phyloP scores from a whole-genome alignment of 2,113 vertebrate species.

The Melospiza georgiana region DNA sequence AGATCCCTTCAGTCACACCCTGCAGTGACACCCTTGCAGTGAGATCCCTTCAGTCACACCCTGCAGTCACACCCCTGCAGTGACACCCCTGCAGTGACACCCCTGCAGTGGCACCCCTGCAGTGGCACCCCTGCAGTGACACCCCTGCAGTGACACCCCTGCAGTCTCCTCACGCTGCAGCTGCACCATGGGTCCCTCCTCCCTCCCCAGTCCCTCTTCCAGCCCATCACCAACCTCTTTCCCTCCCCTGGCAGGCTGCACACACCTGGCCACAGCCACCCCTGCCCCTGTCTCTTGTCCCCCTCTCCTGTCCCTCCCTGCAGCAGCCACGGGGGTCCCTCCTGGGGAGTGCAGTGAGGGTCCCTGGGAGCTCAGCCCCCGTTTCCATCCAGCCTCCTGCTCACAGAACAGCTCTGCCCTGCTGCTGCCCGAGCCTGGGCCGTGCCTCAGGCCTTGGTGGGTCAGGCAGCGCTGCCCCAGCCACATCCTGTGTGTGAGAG shows the following conservation, averaged over 20 bases:
- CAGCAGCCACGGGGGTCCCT: not conserved
- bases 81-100: no score
- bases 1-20: no score
- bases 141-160: not conserved
- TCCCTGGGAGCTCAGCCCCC: not conserved
- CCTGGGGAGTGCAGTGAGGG: rapidly evolving
- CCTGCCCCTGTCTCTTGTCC: rapidly evolving
- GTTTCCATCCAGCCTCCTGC: not conserved
- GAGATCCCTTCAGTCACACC: no score
- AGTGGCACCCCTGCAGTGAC: not conserved
- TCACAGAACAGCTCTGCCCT: rapidly evolving
- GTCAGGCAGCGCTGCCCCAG: not conserved
- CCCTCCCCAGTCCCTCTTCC: rapidly evolving
- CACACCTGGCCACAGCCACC: not conserved
- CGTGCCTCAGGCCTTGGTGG: rapidly evolving
- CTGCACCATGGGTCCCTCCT: not conserved
- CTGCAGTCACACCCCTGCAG: no score
- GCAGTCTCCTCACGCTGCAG: rapidly evolving
- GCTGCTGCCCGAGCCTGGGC: not conserved
- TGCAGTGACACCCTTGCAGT: no score
- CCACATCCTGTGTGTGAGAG: rapidly evolving
- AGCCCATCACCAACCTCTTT: not conserved
- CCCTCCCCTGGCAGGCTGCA: not conserved
- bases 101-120: no score
- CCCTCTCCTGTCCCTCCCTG: not conserved